Evolutionary conservation across 2,888 invertebrate species (phyloP).

Genomic region (Embidobia sp.): DNA sequence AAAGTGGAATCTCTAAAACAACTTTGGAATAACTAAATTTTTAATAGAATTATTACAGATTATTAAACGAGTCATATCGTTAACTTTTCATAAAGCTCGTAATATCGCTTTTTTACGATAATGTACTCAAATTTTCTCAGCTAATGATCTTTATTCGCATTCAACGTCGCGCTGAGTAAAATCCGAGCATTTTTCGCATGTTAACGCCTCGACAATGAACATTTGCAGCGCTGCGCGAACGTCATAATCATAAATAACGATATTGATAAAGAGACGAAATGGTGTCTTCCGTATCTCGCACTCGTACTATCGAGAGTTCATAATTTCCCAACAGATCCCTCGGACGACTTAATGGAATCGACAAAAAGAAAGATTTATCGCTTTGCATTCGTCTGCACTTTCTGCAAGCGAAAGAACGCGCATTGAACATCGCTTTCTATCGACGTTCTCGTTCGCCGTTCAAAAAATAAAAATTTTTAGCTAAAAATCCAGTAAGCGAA

Average conservation of each 20-base stretch:
- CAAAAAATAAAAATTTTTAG: slow-evolving; percentile 28
- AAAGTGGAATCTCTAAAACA: too few relatives aligned
- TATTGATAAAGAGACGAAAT: slow-evolving; percentile 58
- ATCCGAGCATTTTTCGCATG: neutral
- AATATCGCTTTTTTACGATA: too few relatives aligned
- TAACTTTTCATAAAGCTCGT: too few relatives aligned
- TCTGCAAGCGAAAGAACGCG: slow-evolving; percentile 40
- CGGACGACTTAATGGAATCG: slow-evolving; percentile 58
- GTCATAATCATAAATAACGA: slow-evolving; percentile 53
- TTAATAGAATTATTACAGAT: too few relatives aligned
- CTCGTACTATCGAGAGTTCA: slow-evolving; percentile 51
- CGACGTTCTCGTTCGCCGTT: slow-evolving; percentile 19
- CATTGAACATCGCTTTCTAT: slow-evolving; percentile 31
- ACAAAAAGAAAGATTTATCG: slow-evolving; percentile 57
- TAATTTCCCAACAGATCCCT: slow-evolving; percentile 59
- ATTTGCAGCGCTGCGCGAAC: neutral
- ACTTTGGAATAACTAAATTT: too few relatives aligned
- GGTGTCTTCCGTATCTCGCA: slow-evolving; percentile 40
- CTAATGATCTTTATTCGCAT: too few relatives aligned
- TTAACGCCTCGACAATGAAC: slow-evolving; percentile 26
- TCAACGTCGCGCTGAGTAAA: neutral
- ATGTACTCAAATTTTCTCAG: too few relatives aligned
- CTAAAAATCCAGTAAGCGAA: slow-evolving; percentile 32
- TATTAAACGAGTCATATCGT: too few relatives aligned
- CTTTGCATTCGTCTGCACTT: slow-evolving; percentile 59